Percentiles rank a stretch among this genome's conserved stretches.
These are phyloP conservation scores for Amblyraja radiata DNA, from an alignment of 2,797 vertebrate species.

Conservation along the genomic window DNA sequence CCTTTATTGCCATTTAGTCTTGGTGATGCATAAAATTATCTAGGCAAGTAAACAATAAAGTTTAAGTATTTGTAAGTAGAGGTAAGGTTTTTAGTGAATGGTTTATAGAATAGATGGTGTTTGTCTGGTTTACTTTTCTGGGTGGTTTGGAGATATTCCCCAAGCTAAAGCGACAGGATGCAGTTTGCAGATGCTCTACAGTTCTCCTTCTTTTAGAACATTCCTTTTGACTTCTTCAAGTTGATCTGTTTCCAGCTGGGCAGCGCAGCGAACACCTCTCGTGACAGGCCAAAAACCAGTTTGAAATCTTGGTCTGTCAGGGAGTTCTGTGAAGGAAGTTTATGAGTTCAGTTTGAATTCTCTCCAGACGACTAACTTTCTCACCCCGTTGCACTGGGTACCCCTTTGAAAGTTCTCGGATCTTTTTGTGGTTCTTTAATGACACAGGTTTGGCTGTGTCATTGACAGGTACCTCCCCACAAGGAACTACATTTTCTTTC, in stretches of 20 bases:
- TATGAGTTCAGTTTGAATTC: not conserved
- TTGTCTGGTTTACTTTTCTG: not conserved
- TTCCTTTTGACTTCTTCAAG: slow-evolving; percentile 70
- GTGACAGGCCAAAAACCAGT: slow-evolving; percentile 63
- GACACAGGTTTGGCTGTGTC: not conserved
- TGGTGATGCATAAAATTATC: not conserved
- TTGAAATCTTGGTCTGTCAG: slow-evolving; percentile 72
- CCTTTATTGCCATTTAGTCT: not conserved
- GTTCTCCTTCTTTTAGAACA: slow-evolving; percentile 61
- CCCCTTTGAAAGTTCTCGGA: not conserved
- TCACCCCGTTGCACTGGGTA: not conserved
- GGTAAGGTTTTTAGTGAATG: not conserved
- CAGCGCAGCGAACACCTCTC: slow-evolving; percentile 60
- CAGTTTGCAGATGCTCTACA: not conserved
- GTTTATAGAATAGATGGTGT: not conserved
- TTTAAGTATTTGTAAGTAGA: not conserved
- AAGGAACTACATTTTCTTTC: not conserved
- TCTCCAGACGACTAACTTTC: not conserved
- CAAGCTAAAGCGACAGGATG: not conserved
- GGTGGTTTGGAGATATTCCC: not conserved
- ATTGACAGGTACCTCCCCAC: not conserved
- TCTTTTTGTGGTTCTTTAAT: not conserved
- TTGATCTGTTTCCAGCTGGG: slow-evolving; percentile 74
- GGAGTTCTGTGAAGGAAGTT: slow-evolving; percentile 57
- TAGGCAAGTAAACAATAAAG: not conserved